Conservation (phyloP, 2,888 invertebrate genomes). For the Tiphia femorata region DNA sequence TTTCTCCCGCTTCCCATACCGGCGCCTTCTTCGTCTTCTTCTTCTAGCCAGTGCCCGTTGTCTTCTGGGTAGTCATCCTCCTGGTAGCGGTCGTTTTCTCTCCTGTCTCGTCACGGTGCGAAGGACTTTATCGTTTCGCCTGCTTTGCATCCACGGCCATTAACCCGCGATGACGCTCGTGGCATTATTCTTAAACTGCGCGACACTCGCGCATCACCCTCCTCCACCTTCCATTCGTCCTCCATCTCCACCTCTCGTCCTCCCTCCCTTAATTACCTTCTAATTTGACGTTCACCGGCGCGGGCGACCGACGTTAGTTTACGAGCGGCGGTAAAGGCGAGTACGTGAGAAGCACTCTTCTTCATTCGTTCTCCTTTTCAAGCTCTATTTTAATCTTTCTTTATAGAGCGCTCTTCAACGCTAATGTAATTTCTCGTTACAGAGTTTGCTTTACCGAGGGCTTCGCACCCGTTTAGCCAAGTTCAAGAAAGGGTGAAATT, state of each 20-base stretch:
- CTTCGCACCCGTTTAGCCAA: too few relatives aligned
- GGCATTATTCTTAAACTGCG: conserved; percentile 45
- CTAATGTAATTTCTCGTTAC: too few relatives aligned
- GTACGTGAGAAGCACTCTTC: background rate
- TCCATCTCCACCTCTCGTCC: background rate
- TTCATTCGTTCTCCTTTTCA: background rate
- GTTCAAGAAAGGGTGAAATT: too few relatives aligned
- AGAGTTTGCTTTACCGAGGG: too few relatives aligned
- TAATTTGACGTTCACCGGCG: conserved; percentile 37
- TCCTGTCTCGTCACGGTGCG: conserved; percentile 35
- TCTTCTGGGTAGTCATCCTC: background rate
- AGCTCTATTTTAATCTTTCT: background rate
- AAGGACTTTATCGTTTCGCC: conserved; percentile 46
- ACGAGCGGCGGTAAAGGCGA: too few relatives aligned
- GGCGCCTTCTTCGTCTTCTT: conserved; percentile 2
- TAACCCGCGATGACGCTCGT: conserved; percentile 36
- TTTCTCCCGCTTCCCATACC: background rate
- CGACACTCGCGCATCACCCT: conserved; percentile 19
- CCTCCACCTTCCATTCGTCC: too few relatives aligned
- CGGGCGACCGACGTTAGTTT: conserved; percentile 16
- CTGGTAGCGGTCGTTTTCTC: conserved; percentile 5
- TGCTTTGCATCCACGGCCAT: conserved; percentile 44
- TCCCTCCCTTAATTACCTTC: conserved; percentile 38
- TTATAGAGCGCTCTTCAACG: background rate
- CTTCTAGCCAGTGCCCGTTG: background rate